Evolutionary conservation across 2,113 vertebrate genomes (phyloP), one percentile per base, ranked within the genome.

Genomic region (Lota lota): DNA sequence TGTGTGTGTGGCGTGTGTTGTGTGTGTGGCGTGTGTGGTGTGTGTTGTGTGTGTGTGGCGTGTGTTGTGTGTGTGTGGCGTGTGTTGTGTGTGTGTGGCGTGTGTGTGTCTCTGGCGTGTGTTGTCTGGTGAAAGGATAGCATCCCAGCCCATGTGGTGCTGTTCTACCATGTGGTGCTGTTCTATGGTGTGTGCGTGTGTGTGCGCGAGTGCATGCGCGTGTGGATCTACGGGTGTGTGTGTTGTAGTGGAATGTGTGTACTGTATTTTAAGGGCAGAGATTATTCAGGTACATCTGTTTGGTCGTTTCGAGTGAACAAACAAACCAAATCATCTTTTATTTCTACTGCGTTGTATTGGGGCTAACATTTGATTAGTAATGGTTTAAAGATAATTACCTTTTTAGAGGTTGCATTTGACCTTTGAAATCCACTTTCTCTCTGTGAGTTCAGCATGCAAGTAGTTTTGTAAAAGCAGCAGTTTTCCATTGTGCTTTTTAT

Each of bases 401-500:
- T 21, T 4, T 7, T 19, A 16, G 15, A 56, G 15, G 54, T 57
- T 57, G 7, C 14, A 51, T 65, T 22, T 69, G 68, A 79, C 66
- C 54, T 64, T 24, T 75, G 61, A 78, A 61, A 70, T 70, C 36
- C 14, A 75, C 21, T 28, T 63, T 63, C 19, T 66, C 22, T 72
- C 22, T 72, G 4, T 69, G 19, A 60, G 47, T 70, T 75, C 53
- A 66, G n/a, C 18, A 17, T 11, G n/a, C 16, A 72, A 74, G 68
- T 57, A 40, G 36, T 68, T 47, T 54, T 64, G 64, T 57, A 66
- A 77, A 81, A 24, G 5, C 14, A 58, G 56, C 17, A 28, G n/a
- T 69, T 70, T 78, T 74, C 59, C 64, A 69, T 64, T 77, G 70
- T 70, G 51, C 67, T 81, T 69, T 74, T 18, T 33, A 63, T 21